Evolutionary conservation across 1,140 invertebrate species (phyloP).

Genomic region (Stenopsyche tienmushanensis): DNA sequence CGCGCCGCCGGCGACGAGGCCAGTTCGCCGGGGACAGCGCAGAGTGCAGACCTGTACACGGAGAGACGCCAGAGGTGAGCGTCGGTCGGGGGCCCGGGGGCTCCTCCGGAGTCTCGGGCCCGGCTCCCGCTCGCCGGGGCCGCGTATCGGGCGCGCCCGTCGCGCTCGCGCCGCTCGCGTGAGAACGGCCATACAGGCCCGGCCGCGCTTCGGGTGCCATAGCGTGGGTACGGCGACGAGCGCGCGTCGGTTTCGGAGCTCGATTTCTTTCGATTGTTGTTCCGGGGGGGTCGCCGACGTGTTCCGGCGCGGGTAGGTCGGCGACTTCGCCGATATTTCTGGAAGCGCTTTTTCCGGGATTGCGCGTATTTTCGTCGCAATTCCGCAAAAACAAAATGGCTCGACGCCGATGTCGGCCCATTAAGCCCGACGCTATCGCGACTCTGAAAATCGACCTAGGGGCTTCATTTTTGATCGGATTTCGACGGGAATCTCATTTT

Average conservation of each 20-base stretch:
- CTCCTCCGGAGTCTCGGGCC: conserved; percentile 13
- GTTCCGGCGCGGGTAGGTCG: too few relatives aligned
- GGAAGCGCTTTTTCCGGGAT: background rate
- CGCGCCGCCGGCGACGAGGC: background rate
- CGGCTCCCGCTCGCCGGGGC: background rate
- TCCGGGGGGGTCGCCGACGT: too few relatives aligned
- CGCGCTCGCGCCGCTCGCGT: background rate
- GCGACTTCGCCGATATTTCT: too few relatives aligned
- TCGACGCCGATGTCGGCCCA: conserved; percentile 33
- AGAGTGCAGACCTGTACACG: background rate
- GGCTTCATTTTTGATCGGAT: conserved; percentile 19
- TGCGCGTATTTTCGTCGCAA: conserved; percentile 38
- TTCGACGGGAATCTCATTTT: conserved; percentile 11
- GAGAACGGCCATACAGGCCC: too few relatives aligned
- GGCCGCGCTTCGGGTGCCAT: too few relatives aligned
- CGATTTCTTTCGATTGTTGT: too few relatives aligned
- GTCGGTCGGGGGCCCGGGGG: background rate
- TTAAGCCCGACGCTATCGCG: conserved; percentile 36
- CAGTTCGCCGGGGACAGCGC: conserved; percentile 3
- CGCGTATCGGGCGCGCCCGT: background rate
- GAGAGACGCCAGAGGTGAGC: background rate
- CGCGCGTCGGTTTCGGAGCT: too few relatives aligned
- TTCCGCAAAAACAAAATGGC: conserved; percentile 40
- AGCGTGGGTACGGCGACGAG: too few relatives aligned
- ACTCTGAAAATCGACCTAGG: conserved; percentile 21